Base-by-base conservation (phyloP, 37 sponge, comb jelly and placozoan species). In the Mnemiopsis leidyi region DNA sequence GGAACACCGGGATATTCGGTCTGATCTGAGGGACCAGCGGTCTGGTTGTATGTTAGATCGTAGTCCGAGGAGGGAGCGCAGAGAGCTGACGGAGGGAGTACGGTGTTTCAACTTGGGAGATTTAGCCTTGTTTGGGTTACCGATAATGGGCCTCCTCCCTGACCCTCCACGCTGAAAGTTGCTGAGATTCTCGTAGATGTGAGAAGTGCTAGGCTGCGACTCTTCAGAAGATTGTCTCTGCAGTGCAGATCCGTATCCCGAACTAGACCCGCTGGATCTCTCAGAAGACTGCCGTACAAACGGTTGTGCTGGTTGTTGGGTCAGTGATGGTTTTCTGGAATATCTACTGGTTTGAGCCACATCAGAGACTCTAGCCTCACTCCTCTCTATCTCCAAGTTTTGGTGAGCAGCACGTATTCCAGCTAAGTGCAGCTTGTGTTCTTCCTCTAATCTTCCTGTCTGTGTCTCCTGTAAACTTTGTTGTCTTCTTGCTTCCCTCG, bases 391-490 rank as follows among this genome's bases (percentile, higher is more conserved):
- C 61, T 48, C 13, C 13, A 48, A 13, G 61, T 48, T 48, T 18
- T 71, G 30, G 25, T 71, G 30, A 71, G 30, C 30, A n/a, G 25
- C 26, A 23, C 75, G 30, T 71, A 28, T 28, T 71, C 75, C n/a
- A 23, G 30, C 30, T 71, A 29, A n/a, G 30, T 71, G 25, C 3
- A n/a, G 30, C n/a, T 71, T 71, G 75, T 28, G 30, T 28, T 71
- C 75, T 71, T 71, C 75, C 20, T 71, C 75, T n/a, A n/a, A 29
- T 18, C 75, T 71, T 28, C 75, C 75, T 71, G 5, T 71, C 75
- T 71, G 30, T 71, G 3, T 71, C n/a, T 71, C 30, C 30, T 23
- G 2, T 18, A n/a, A 13, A 18, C 75, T 29, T 13, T 48, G 9
- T 48, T 48, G 5, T 48, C 61, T 48, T 48, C 13, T 48, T 13